Evolutionary conservation across 1,140 invertebrate genomes (phyloP).

Genomic region (Pemphigus obesinymphae): DNA sequence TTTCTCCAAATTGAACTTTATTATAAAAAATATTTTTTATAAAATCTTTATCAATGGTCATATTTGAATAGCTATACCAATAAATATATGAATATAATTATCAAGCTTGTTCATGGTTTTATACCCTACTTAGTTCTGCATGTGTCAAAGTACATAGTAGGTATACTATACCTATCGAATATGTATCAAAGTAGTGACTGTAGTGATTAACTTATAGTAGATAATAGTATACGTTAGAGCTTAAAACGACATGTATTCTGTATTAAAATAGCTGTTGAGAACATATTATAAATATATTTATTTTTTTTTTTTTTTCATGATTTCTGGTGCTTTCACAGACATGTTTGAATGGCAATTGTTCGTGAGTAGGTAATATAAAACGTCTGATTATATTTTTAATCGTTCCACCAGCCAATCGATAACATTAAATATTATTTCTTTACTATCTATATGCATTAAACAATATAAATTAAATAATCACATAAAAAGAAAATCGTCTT

Average conservation of each 20-base stretch:
- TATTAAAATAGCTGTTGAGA: not conserved
- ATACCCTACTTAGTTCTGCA: not conserved
- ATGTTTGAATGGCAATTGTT: not conserved
- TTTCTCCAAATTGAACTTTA: no score
- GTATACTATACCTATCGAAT: no score
- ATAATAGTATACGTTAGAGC: not conserved
- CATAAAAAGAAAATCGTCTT: constrained; percentile 10
- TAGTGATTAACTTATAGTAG: no score
- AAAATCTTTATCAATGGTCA: no score
- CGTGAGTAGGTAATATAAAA: not conserved
- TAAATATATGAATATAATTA: not conserved
- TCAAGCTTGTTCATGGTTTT: not conserved
- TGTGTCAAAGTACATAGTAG: no score
- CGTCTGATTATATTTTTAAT: not conserved
- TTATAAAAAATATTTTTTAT: no score
- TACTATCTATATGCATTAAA: no score
- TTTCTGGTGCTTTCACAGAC: not conserved
- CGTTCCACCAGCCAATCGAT: not conserved
- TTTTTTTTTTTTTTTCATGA: not conserved
- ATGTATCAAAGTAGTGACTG: no score
- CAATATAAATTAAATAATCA: not conserved
- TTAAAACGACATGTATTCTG: not conserved
- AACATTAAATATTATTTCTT: no score
- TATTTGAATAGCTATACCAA: not conserved
- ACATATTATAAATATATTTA: not conserved